Evolutionary conservation across 2,888 invertebrate genomes (phyloP).

Genomic region (Phlogophora meticulosa): DNA sequence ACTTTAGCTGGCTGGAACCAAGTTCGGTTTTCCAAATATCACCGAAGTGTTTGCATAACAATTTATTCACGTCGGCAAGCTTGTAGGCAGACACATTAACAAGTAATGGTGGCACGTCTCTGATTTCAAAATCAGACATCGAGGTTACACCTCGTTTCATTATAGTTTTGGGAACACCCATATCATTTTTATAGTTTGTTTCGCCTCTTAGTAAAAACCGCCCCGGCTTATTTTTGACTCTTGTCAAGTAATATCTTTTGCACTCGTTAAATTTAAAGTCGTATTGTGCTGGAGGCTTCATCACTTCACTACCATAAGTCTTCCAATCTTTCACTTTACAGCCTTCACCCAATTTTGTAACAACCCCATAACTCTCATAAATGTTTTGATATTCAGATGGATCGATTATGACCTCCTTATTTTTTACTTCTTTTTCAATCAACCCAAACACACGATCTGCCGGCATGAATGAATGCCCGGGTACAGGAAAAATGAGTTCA

Average conservation of each 20-base stretch:
- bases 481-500: constrained; percentile 43
- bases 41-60: constrained; percentile 51
- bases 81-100: constrained; percentile 38
- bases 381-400: not conserved
- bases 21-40: constrained; percentile 51
- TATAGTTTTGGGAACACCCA: constrained; percentile 2
- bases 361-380: not conserved
- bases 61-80: constrained; percentile 44
- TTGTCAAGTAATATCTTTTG: constrained; percentile 52
- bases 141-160: constrained; percentile 11
- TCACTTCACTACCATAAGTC: constrained; percentile 1
- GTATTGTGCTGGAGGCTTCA: constrained; percentile 5
- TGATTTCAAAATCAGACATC: constrained; percentile 35
- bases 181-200: constrained; percentile 44
- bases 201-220: constrained; percentile 47
- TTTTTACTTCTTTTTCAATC: constrained; percentile 13
- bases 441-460: constrained; percentile 4
- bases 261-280: constrained; percentile 41
- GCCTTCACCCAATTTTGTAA: constrained; percentile 7
- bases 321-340: constrained; percentile 18
- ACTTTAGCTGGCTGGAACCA: constrained; percentile 45
- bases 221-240: constrained; percentile 51
- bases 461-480: constrained; percentile 15
- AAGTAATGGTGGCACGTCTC: constrained; percentile 48
- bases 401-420: constrained; percentile 7